Percentiles rank a stretch among this genome's conserved stretches.
Evolutionary conservation across 2,888 invertebrate species (phyloP).

Genomic region (Kuschelorhynchus macadamiae): DNA sequence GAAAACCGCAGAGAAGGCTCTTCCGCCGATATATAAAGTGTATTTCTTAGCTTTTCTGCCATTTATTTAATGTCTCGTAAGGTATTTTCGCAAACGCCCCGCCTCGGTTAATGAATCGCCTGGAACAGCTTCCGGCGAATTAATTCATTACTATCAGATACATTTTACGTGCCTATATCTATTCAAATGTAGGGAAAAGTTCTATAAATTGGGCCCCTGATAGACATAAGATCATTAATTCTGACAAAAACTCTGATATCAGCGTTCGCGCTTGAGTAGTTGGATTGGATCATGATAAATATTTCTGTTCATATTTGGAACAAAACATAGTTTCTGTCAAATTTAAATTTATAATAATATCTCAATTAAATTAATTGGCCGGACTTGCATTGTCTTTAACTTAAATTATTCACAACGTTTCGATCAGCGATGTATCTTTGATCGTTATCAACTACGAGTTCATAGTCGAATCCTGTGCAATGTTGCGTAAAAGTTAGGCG

Average conservation of each 20-base stretch:
- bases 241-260: conserved; percentile 29
- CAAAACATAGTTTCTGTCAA: no score
- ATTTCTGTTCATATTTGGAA: no score
- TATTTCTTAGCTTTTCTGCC: conserved; percentile 53
- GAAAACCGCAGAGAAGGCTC: conserved; percentile 48
- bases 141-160: conserved; percentile 51
- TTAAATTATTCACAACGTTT: no score
- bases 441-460: no score
- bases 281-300: no score
- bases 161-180: conserved; percentile 46
- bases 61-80: conserved; percentile 53
- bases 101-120: conserved; percentile 48
- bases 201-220: conserved; percentile 36
- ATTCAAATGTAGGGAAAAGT: conserved; percentile 38
- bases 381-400: no score
- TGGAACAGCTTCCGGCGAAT: conserved; percentile 47
- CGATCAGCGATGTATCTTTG: no score
- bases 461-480: no score
- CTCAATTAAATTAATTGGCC: no score
- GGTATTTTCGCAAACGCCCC: conserved; percentile 50
- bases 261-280: conserved; percentile 18
- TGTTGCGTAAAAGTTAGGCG: no score
- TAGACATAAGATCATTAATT: conserved; percentile 42
- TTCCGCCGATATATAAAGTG: conserved; percentile 52
- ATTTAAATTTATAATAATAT: no score